phyloP scores from a whole-genome alignment of 2,888 invertebrate species.

The Ochlodes sylvanus region DNA sequence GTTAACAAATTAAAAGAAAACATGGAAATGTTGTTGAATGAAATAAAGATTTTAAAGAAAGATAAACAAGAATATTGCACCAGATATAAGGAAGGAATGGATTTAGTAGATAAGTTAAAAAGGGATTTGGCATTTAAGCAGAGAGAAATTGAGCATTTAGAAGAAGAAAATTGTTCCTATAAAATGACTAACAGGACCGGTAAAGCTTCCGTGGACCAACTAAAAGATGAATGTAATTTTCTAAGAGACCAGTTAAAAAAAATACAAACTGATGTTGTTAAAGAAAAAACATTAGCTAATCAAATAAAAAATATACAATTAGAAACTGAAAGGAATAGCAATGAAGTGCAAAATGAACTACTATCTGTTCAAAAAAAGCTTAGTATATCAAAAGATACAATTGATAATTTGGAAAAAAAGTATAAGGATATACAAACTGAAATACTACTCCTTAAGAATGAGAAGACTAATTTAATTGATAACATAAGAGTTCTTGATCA shows the following conservation, averaged over 20 bases:
- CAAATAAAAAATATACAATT: slow-evolving; percentile 89
- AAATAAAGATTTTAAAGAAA: slow-evolving; percentile 65
- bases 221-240: slow-evolving; percentile 75
- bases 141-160: slow-evolving; percentile 70
- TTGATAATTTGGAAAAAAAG: slow-evolving; percentile 84
- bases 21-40: slow-evolving; percentile 63
- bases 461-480: slow-evolving; percentile 86
- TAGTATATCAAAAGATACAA: slow-evolving; percentile 84
- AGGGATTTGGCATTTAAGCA: slow-evolving; percentile 73
- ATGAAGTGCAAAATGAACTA: slow-evolving; percentile 88
- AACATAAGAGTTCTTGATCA: slow-evolving; percentile 87
- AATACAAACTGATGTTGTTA: slow-evolving; percentile 77
- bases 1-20: slow-evolving; percentile 63
- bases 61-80: slow-evolving; percentile 75
- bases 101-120: slow-evolving; percentile 71
- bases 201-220: slow-evolving; percentile 72
- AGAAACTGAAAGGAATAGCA: slow-evolving; percentile 90
- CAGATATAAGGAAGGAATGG: slow-evolving; percentile 68
- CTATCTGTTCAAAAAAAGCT: slow-evolving; percentile 87
- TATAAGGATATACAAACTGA: slow-evolving; percentile 86
- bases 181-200: slow-evolving; percentile 75
- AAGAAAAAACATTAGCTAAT: slow-evolving; percentile 76
- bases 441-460: slow-evolving; percentile 85
- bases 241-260: slow-evolving; percentile 76
- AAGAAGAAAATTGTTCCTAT: slow-evolving; percentile 77